A percentile compares a stretch with the other conserved stretches of the same genome.
Conservation (phyloP, 1,140 invertebrate species). For the Leptinotarsa defecta region DNA sequence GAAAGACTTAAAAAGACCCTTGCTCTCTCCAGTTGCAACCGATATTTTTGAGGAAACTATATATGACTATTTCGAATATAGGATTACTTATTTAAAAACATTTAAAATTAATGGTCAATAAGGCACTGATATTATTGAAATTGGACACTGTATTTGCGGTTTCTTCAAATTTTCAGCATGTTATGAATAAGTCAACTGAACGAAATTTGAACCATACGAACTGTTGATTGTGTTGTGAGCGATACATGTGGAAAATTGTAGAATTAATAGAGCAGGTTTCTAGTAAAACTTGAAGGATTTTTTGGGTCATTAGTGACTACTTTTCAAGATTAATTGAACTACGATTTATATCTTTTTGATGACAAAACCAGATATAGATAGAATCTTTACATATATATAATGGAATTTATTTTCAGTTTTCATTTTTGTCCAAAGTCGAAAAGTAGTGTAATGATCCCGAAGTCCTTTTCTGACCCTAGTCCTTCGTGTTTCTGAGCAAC, state of each 20-base stretch:
- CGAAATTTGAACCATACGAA: neutral
- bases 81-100: neutral
- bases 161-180: neutral
- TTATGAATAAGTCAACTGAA: neutral
- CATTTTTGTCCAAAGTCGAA: too few relatives aligned
- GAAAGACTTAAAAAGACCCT: too few relatives aligned
- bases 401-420: too few relatives aligned
- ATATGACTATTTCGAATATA: neutral
- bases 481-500: neutral
- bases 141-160: conserved; percentile 2
- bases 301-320: neutral
- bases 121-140: neutral
- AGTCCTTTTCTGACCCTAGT: neutral
- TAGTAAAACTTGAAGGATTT: neutral
- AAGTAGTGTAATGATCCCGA: too few relatives aligned
- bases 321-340: neutral
- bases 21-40: neutral
- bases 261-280: too few relatives aligned
- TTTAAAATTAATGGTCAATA: neutral
- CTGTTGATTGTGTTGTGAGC: too few relatives aligned
- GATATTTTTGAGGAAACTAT: neutral
- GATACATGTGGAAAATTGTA: too few relatives aligned
- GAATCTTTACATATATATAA: too few relatives aligned
- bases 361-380: too few relatives aligned
- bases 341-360: too few relatives aligned